These are phyloP conservation scores for Petrolisthes cinctipes DNA, from an alignment of 2,888 invertebrate genomes.

Conservation along the genomic window DNA sequence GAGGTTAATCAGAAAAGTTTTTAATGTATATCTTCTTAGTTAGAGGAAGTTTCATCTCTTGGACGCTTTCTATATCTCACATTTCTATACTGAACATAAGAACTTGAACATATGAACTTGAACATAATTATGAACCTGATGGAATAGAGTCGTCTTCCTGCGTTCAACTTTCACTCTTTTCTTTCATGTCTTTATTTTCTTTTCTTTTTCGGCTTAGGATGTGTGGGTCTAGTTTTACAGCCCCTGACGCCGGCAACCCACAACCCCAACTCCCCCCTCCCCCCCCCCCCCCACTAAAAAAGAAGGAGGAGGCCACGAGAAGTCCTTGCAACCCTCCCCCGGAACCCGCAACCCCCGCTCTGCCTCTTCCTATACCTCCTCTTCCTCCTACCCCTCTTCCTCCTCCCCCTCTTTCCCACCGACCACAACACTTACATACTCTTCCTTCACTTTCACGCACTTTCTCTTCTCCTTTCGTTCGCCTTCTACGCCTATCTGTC, in stretches of 20 bases:
- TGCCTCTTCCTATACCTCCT: not conserved
- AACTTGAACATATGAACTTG: too few relatives aligned
- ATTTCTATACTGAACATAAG: too few relatives aligned
- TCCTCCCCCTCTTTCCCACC: not conserved
- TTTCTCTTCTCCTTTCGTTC: not conserved
- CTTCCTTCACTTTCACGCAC: not conserved
- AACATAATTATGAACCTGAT: too few relatives aligned
- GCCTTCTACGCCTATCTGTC: not conserved
- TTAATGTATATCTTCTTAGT: too few relatives aligned
- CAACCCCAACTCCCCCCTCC: not conserved
- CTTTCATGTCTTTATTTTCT: not conserved
- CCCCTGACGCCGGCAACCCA: not conserved
- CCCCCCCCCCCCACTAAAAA: not conserved
- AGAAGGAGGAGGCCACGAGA: not conserved
- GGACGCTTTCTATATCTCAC: too few relatives aligned
- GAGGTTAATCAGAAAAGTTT: too few relatives aligned
- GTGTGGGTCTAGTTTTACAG: slow-evolving; percentile 6
- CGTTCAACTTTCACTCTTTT: slow-evolving; percentile 1
- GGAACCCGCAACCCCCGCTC: not conserved
- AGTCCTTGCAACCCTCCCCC: not conserved
- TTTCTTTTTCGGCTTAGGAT: not conserved
- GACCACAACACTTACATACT: too few relatives aligned
- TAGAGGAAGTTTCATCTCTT: too few relatives aligned
- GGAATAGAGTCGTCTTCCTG: not conserved
- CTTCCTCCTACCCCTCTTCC: not conserved